These are phyloP conservation scores for Butorides virescens DNA, from an alignment of 2,113 vertebrate genomes.

Conservation along the genomic window DNA sequence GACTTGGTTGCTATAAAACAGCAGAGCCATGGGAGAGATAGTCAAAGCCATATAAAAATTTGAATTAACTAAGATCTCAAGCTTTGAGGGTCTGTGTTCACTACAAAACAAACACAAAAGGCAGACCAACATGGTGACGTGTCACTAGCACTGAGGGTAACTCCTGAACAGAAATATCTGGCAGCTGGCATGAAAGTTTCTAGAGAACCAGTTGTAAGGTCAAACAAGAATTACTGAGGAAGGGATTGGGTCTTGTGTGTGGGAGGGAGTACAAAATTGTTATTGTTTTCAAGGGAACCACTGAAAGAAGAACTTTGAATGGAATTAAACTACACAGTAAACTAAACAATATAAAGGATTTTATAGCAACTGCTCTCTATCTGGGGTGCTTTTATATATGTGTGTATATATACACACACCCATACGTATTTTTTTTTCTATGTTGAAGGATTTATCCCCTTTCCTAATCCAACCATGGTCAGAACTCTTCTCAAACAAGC, in stretches of 20 bases:
- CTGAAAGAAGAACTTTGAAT: constrained; percentile 33
- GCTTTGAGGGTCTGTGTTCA: background rate
- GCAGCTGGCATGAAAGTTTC: background rate
- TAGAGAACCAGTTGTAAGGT: constrained; percentile 2
- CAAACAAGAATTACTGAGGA: constrained; percentile 39
- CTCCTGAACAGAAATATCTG: background rate
- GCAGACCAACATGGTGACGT: background rate
- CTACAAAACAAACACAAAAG: background rate
- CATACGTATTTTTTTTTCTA: fast-evolving
- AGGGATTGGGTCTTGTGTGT: constrained; percentile 34
- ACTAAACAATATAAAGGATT: background rate
- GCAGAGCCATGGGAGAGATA: background rate
- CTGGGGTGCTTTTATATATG: background rate
- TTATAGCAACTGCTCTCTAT: background rate
- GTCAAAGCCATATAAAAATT: background rate
- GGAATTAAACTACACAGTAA: background rate
- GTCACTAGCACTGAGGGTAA: background rate
- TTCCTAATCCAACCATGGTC: background rate
- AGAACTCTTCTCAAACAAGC: background rate
- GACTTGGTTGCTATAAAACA: background rate
- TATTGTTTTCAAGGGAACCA: constrained; percentile 42
- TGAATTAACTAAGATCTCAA: background rate
- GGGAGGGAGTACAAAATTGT: constrained; percentile 3
- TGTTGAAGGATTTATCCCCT: background rate
- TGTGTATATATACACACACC: fast-evolving